phyloP scores from a whole-genome alignment of 2,888 invertebrate species.

The Lutraria lutraria region DNA sequence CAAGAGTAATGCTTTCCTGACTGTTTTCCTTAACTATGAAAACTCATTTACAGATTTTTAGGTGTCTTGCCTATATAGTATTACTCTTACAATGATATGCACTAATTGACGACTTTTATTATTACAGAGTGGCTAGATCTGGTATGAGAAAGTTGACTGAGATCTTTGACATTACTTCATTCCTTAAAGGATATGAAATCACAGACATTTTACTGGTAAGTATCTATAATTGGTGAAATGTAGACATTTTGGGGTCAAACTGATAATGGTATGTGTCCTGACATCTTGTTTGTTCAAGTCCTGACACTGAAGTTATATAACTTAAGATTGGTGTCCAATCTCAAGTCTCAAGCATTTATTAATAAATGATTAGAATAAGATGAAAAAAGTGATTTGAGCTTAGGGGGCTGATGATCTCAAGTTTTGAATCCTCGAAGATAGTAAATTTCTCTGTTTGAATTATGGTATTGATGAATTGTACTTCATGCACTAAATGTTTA shows the following conservation, averaged over 20 bases:
- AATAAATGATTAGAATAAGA: too few species aligned
- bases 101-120: neutral
- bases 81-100: too few species aligned
- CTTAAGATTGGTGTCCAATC: too few species aligned
- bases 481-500: neutral
- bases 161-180: slow-evolving; percentile 81
- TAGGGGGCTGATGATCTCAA: too few species aligned
- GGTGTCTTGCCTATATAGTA: neutral
- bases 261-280: neutral
- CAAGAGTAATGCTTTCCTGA: too few species aligned
- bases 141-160: slow-evolving; percentile 76
- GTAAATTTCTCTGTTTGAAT: neutral
- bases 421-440: too few species aligned
- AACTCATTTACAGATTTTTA: neutral
- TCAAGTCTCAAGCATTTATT: too few species aligned
- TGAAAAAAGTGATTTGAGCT: too few species aligned
- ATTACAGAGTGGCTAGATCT: slow-evolving; percentile 73
- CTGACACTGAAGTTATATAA: too few species aligned
- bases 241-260: neutral
- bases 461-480: neutral
- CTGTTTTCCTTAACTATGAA: too few species aligned
- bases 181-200: slow-evolving; percentile 78
- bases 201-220: slow-evolving; percentile 81
- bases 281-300: too few species aligned
- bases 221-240: neutral